Percentiles rank a stretch among this genome's conserved stretches.
These are phyloP conservation scores for Pseudachorutes palmiensis DNA, from an alignment of 1,140 invertebrate genomes.

Conservation along the genomic window DNA sequence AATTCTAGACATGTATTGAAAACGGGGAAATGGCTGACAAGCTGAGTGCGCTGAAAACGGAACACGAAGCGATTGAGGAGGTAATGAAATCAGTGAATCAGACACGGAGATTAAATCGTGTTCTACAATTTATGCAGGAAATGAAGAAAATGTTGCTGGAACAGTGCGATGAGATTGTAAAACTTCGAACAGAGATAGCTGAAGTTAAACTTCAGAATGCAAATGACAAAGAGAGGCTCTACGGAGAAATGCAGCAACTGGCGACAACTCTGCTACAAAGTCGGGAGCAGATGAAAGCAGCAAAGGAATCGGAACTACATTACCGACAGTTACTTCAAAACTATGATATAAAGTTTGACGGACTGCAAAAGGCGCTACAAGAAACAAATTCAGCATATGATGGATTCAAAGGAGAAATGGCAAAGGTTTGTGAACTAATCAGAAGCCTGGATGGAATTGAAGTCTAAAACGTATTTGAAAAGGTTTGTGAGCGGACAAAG, in stretches of 20 bases:
- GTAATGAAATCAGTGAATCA: conserved; percentile 1
- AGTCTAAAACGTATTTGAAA: neutral
- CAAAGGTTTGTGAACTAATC: conserved; percentile 22
- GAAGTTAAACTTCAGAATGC: conserved; percentile 27
- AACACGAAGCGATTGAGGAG: conserved; percentile 32
- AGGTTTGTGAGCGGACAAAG: conserved; percentile 25
- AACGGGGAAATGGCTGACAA: conserved; percentile 30
- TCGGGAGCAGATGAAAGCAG: conserved; percentile 30
- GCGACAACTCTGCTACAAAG: conserved; percentile 27
- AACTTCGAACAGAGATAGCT: conserved; percentile 25
- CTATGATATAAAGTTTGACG: conserved; percentile 35
- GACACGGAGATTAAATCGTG: neutral
- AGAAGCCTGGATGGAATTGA: neutral
- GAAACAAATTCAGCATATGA: conserved; percentile 31
- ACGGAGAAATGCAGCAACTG: conserved; percentile 32
- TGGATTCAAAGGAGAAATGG: conserved; percentile 33
- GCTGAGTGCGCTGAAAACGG: conserved; percentile 22
- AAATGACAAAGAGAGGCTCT: conserved; percentile 29
- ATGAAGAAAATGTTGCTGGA: conserved; percentile 10
- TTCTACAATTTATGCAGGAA: conserved; percentile 2
- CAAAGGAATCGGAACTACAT: conserved; percentile 32
- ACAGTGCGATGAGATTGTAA: conserved; percentile 14
- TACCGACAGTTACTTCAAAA: conserved; percentile 25
- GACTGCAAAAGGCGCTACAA: conserved; percentile 24
- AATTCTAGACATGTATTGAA: conserved; percentile 28